Conservation (phyloP, 2,113 vertebrate genomes). For the Lates calcarifer region DNA sequence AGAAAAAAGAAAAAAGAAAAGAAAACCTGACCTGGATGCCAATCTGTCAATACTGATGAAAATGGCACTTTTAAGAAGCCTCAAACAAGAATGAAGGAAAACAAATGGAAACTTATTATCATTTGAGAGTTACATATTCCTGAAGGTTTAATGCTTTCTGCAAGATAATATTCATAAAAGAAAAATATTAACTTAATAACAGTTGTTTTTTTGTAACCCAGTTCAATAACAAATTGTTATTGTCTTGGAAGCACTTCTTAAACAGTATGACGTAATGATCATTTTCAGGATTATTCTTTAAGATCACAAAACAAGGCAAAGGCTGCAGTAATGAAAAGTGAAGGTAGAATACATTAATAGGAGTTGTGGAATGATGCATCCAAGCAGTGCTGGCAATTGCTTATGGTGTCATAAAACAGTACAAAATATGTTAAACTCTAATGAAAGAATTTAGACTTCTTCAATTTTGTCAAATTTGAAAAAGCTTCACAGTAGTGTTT, state of each 20-base stretch:
- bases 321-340: neutral
- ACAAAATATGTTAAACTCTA: neutral
- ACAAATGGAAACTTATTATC: neutral
- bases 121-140: neutral
- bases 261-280: neutral
- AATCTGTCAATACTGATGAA: neutral
- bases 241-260: neutral
- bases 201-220: neutral
- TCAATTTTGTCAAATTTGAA: no score
- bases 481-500: no score
- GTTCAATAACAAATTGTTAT: neutral
- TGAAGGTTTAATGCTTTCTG: neutral
- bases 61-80: neutral
- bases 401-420: neutral
- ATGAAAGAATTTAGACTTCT: no score
- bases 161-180: neutral
- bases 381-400: neutral
- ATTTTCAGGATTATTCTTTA: neutral
- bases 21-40: neutral
- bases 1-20: neutral
- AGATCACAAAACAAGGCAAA: neutral
- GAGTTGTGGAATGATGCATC: neutral
- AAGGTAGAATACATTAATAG: neutral
- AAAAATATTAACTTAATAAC: neutral
- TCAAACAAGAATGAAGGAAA: neutral